phyloP scores from a whole-genome alignment of 2,113 vertebrate species.

The Osmerus eperlanus region DNA sequence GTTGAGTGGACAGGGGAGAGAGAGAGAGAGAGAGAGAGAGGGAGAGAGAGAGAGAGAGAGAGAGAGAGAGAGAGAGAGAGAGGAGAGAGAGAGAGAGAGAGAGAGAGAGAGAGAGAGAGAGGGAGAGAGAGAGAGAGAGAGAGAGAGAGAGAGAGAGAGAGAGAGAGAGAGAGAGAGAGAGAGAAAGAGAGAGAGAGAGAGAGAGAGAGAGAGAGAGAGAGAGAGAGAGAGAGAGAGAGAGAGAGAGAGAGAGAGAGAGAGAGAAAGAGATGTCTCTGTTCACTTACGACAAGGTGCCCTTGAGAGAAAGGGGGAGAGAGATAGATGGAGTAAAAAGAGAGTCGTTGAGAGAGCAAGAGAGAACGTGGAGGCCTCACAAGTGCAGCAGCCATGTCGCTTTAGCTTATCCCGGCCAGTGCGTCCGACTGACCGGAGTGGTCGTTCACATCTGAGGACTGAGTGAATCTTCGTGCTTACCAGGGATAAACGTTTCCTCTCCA shows the following conservation, averaged over 20 bases:
- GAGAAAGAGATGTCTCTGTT: constrained; percentile 32
- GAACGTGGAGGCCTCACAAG: constrained; percentile 46
- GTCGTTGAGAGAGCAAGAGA: not conserved
- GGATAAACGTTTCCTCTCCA: constrained; percentile 43
- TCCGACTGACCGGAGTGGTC: constrained; percentile 42
- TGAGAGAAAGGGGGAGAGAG: constrained; percentile 26
- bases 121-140: constrained; percentile 10
- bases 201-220: not conserved
- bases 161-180: constrained; percentile 26
- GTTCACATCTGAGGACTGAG: constrained; percentile 56
- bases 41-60: constrained; percentile 14
- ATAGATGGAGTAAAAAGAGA: constrained; percentile 13
- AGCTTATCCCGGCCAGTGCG: constrained; percentile 57
- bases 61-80: constrained; percentile 34
- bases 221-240: constrained; percentile 14
- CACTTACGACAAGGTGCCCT: constrained; percentile 42
- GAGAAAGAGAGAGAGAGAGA: constrained; percentile 19
- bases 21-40: constrained; percentile 14
- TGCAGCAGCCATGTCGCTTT: constrained; percentile 60
- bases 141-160: constrained; percentile 9
- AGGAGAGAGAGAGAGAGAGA: constrained; percentile 18
- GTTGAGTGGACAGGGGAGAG: not conserved
- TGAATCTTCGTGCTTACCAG: constrained; percentile 63
- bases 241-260: constrained; percentile 15
- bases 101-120: not conserved